These are phyloP conservation scores for Aurelia aurita DNA, from an alignment of 30 jellyfish, hydroid and myxozoan species.

Conservation along the genomic window DNA sequence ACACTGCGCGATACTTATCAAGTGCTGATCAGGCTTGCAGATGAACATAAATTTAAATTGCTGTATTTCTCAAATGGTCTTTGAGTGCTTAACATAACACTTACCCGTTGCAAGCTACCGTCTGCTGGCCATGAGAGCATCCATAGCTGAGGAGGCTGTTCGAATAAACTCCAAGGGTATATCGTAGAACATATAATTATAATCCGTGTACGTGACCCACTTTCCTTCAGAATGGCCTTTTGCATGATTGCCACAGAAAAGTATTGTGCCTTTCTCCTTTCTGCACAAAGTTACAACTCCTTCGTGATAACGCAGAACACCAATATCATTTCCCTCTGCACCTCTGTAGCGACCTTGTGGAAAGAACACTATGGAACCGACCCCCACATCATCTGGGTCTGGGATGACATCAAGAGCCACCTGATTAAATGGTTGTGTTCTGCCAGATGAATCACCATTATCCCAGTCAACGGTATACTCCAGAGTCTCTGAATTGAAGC, in stretches of 20 bases:
- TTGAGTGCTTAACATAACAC: no score
- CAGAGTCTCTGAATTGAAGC: conserved; percentile 61
- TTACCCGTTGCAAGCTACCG: no score
- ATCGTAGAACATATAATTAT: conserved; percentile 45
- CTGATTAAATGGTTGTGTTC: conserved; percentile 68
- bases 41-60: no score
- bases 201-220: conserved; percentile 63
- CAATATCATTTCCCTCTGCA: conserved; percentile 75
- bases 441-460: conserved; percentile 87
- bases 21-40: no score
- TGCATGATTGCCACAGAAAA: conserved; percentile 74
- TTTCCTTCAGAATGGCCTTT: conserved; percentile 76
- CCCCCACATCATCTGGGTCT: conserved; percentile 81
- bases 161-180: conserved; percentile 56
- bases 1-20: no score
- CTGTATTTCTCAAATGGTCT: no score
- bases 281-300: conserved; percentile 66
- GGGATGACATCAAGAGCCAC: conserved; percentile 85
- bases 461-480: conserved; percentile 89
- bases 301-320: conserved; percentile 86
- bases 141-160: conserved; percentile 91
- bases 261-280: conserved; percentile 1
- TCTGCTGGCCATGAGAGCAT: conserved; percentile 28
- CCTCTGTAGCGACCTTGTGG: conserved; percentile 84
- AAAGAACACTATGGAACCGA: conserved; percentile 80